These are phyloP conservation scores for Prolemur simus DNA, from an alignment of 2,113 vertebrate genomes.

Conservation along the genomic window DNA sequence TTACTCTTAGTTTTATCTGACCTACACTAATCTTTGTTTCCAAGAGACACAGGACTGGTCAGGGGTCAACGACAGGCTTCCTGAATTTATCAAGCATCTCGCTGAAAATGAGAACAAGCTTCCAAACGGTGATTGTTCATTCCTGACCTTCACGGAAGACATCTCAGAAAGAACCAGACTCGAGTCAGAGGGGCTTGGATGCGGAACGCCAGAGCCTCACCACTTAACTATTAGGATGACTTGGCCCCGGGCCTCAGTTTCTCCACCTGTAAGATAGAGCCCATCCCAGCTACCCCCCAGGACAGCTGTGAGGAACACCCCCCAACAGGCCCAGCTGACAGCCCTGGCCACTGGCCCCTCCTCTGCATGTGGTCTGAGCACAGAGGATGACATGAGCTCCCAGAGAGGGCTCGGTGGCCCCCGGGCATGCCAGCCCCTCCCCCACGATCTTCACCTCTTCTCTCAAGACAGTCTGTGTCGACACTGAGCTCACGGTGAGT, in stretches of 20 bases:
- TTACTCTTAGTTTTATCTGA: not conserved
- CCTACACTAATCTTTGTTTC: not conserved
- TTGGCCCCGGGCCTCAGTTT: not conserved
- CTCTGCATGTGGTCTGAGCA: not conserved
- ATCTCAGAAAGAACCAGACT: not conserved
- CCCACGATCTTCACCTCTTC: not conserved
- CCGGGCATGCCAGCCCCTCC: not conserved
- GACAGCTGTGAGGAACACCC: not conserved
- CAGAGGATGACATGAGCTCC: not conserved
- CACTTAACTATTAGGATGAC: not conserved
- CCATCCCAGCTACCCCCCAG: not conserved
- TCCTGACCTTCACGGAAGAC: not conserved
- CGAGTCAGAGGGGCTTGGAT: not conserved
- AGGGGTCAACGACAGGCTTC: not conserved
- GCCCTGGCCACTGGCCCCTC: rapidly evolving
- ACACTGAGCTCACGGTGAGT: conserved; percentile 61
- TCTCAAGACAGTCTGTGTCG: conserved; percentile 39
- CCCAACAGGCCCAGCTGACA: not conserved
- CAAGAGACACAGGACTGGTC: not conserved
- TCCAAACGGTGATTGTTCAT: not conserved
- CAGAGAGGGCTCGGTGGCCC: not conserved
- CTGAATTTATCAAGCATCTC: not conserved
- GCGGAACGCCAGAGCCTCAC: not conserved
- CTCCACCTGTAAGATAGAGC: not conserved
- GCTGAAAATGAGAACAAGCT: not conserved